Percentiles rank a stretch among this genome's conserved stretches.
Evolutionary conservation across 2,113 vertebrate species (phyloP).

Genomic region (Illadopsis cleaveri): DNA sequence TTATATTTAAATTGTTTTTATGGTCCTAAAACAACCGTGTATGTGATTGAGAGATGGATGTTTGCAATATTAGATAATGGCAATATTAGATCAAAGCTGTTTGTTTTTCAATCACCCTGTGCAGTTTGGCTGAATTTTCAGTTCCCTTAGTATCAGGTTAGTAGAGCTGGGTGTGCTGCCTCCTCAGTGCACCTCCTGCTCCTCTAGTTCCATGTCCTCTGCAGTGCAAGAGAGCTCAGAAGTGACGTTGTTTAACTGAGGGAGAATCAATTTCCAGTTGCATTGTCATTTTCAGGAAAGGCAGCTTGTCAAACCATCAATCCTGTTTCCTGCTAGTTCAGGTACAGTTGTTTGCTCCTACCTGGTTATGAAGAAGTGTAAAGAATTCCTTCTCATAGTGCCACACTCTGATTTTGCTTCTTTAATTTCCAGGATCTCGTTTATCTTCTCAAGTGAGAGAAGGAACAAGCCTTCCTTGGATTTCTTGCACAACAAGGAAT

Average conservation of each 20-base stretch:
- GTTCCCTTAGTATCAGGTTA: background rate
- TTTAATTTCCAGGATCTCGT: background rate
- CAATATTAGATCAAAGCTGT: constrained; percentile 23
- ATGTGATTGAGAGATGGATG: background rate
- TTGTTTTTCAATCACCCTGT: background rate
- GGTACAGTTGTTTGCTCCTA: background rate
- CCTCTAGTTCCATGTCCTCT: background rate
- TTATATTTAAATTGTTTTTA: constrained; percentile 24
- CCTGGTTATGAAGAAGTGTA: background rate
- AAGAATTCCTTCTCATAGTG: background rate
- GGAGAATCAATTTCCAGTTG: background rate
- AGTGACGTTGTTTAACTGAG: background rate
- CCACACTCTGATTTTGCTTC: background rate
- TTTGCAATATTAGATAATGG: background rate
- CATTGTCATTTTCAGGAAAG: background rate
- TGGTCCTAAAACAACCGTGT: background rate
- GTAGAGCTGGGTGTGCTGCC: background rate
- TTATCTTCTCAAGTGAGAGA: background rate
- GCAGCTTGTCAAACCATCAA: background rate
- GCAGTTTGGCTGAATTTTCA: background rate
- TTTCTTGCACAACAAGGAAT: background rate
- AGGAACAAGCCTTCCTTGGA: background rate
- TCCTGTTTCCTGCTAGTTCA: background rate
- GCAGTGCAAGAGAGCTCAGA: background rate
- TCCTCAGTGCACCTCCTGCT: background rate